Conservation (phyloP, 2,888 invertebrate genomes). For the Leptopterna dolabrata region DNA sequence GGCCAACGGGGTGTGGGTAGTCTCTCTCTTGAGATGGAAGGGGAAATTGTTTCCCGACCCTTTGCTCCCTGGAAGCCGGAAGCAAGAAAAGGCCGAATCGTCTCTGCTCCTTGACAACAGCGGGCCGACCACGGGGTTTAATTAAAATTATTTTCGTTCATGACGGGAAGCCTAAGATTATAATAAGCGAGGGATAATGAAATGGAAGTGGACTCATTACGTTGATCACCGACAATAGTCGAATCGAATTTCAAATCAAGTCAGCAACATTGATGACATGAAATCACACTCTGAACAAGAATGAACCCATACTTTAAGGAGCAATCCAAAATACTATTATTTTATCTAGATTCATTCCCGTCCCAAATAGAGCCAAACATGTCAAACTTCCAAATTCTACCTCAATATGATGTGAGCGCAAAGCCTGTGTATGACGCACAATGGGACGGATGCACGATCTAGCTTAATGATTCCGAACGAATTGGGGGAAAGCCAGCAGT, state of each 20-base stretch:
- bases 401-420: too few species aligned
- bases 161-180: neutral
- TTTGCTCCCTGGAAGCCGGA: neutral
- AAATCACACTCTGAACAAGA: too few species aligned
- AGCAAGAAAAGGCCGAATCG: neutral
- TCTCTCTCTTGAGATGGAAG: neutral
- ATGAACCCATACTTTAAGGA: too few species aligned
- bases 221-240: neutral
- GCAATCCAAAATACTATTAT: too few species aligned
- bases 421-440: too few species aligned
- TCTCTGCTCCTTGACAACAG: neutral
- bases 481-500: too few species aligned
- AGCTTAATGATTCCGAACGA: too few species aligned
- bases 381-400: too few species aligned
- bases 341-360: too few species aligned
- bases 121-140: conserved; percentile 1
- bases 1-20: neutral
- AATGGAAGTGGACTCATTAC: neutral
- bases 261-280: too few species aligned
- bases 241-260: neutral
- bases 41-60: neutral
- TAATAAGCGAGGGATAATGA: neutral
- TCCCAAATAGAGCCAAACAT: too few species aligned
- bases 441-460: too few species aligned
- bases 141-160: conserved; percentile 21